Conservation (phyloP, 2,113 vertebrate genomes). For the Balaenoptera acutorostrata region DNA sequence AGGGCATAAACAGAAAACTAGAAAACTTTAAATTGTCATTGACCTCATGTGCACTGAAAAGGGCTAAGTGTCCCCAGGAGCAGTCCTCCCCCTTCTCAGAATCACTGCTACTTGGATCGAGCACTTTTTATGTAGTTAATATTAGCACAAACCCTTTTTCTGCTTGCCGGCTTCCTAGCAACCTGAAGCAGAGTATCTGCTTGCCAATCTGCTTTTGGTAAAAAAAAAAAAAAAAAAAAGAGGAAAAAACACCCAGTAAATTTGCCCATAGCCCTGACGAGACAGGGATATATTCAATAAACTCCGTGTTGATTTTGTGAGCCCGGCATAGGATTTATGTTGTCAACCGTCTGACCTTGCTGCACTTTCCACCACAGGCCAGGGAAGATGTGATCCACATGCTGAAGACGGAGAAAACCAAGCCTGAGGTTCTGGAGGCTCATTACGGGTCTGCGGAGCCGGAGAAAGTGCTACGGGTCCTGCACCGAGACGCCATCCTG, state of each 20-base stretch:
- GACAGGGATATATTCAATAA: not conserved
- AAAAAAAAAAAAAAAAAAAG: slow-evolving; percentile 45
- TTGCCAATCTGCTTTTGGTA: slow-evolving; percentile 74
- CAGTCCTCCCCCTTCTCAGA: not conserved
- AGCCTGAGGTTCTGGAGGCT: slow-evolving; percentile 90
- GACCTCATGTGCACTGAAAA: not conserved
- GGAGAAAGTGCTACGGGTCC: slow-evolving; percentile 86
- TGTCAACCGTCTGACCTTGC: slow-evolving; percentile 54
- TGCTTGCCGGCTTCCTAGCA: slow-evolving; percentile 77
- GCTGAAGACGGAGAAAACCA: slow-evolving; percentile 89
- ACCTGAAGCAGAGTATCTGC: slow-evolving; percentile 72
- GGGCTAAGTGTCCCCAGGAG: not conserved
- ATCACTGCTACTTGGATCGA: slow-evolving; percentile 30
- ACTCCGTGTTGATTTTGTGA: not conserved
- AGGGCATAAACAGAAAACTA: not conserved
- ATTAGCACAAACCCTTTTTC: slow-evolving; percentile 69
- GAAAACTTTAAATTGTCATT: not conserved
- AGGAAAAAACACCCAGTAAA: slow-evolving; percentile 54
- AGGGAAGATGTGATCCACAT: slow-evolving; percentile 95
- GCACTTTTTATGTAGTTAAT: slow-evolving; percentile 72
- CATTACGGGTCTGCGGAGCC: slow-evolving; percentile 91
- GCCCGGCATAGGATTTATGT: not conserved
- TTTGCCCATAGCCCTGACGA: slow-evolving; percentile 33
- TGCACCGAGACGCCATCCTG: slow-evolving; percentile 91
- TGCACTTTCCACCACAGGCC: slow-evolving; percentile 83